Percentiles rank a stretch among this genome's conserved stretches.
Conservation (phyloP, 1,140 invertebrate genomes). For the Planococcus citri region DNA sequence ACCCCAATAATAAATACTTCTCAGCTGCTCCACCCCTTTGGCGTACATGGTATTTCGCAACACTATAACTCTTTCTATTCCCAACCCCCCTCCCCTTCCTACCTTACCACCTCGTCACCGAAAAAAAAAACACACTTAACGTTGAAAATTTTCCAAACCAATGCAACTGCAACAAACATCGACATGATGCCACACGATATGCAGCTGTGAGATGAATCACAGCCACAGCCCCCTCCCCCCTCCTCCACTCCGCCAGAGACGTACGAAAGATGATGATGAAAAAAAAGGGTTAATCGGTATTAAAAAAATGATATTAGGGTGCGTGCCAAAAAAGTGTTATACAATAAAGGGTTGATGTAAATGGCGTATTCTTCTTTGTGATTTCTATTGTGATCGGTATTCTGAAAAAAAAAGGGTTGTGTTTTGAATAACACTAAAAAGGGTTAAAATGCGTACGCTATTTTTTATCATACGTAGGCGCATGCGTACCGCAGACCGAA, state of each 20-base stretch:
- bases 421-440: conserved; percentile 10
- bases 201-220: background rate
- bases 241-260: background rate
- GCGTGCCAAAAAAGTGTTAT: conserved; percentile 16
- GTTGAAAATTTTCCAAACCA: too few relatives aligned
- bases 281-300: background rate
- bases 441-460: conserved; percentile 10
- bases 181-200: too few relatives aligned
- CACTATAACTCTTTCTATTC: too few relatives aligned
- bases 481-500: background rate
- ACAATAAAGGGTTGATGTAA: conserved; percentile 14
- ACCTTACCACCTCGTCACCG: too few relatives aligned
- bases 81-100: too few relatives aligned
- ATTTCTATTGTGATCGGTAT: background rate
- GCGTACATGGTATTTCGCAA: too few relatives aligned
- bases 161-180: too few relatives aligned
- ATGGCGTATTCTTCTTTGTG: conserved; percentile 13
- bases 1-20: too few relatives aligned
- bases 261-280: too few relatives aligned
- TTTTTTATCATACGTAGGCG: conserved; percentile 12
- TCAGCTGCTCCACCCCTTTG: too few relatives aligned
- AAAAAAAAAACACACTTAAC: too few relatives aligned
- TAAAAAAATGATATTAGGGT: background rate
- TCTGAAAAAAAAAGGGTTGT: conserved; percentile 18
- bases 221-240: background rate